phyloP scores from a whole-genome alignment of 2,888 invertebrate genomes.

The Agonopterix heracliana region DNA sequence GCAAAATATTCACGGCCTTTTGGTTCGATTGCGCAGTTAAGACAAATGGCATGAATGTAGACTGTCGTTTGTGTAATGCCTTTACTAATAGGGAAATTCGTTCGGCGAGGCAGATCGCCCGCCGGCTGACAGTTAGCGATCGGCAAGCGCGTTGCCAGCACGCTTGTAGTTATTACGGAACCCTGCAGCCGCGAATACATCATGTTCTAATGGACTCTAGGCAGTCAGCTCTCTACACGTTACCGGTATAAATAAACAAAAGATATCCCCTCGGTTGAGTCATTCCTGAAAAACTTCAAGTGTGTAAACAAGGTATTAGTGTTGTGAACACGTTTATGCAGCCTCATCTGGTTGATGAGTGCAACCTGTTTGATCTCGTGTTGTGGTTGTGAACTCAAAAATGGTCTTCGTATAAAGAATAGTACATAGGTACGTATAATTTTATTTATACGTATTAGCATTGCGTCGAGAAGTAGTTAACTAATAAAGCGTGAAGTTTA shows the following conservation, averaged over 20 bases:
- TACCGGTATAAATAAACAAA: slow-evolving; percentile 52
- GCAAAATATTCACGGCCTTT: slow-evolving; percentile 32
- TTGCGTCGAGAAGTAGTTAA: slow-evolving; percentile 10
- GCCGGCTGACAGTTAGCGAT: slow-evolving; percentile 49
- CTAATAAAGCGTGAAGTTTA: slow-evolving; percentile 14
- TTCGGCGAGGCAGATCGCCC: slow-evolving; percentile 30
- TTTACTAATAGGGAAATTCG: slow-evolving; percentile 54
- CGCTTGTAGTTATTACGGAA: slow-evolving; percentile 20
- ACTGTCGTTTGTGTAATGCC: slow-evolving; percentile 46
- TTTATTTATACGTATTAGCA: slow-evolving; percentile 1
- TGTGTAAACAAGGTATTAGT: slow-evolving; percentile 33
- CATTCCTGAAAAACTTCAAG: slow-evolving; percentile 27
- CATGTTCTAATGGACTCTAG: slow-evolving; percentile 13
- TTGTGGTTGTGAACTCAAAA: neutral
- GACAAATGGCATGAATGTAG: slow-evolving; percentile 39
- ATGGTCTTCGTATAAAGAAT: neutral
- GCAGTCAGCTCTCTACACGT: neutral
- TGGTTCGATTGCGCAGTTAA: slow-evolving; percentile 46
- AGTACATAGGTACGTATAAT: slow-evolving; percentile 2
- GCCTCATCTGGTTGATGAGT: slow-evolving; percentile 15
- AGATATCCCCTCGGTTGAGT: slow-evolving; percentile 34
- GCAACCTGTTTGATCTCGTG: slow-evolving; percentile 9
- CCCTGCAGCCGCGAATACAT: slow-evolving; percentile 1
- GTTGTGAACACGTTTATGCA: slow-evolving; percentile 10
- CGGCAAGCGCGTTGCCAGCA: slow-evolving; percentile 44